Percentiles rank a stretch among this genome's conserved stretches.
Evolutionary conservation across 2,797 vertebrate species (phyloP).

Genomic region (Syncerus caffer): DNA sequence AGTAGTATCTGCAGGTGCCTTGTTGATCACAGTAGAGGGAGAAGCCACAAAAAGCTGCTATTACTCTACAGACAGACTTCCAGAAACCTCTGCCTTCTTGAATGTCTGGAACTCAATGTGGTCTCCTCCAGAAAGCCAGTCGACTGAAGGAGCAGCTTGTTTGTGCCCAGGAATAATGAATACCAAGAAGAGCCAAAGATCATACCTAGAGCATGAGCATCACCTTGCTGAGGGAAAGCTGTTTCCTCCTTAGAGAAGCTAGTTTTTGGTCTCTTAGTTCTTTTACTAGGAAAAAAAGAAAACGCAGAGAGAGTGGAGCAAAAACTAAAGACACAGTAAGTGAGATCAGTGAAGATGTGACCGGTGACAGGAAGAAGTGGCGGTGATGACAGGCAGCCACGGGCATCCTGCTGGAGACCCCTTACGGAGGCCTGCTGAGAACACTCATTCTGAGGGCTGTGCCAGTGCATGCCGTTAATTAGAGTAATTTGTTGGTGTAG

Average conservation of each 20-base stretch:
- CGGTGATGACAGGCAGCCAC: neutral
- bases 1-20: neutral
- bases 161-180: neutral
- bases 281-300: neutral
- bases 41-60: neutral
- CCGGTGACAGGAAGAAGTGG: neutral
- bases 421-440: neutral
- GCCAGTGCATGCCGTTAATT: no score
- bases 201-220: neutral
- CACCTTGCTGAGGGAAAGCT: neutral
- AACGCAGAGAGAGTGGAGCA: neutral
- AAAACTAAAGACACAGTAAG: neutral
- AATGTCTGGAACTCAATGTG: no score
- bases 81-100: neutral
- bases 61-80: neutral
- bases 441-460: neutral
- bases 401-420: neutral
- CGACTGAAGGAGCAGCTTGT: neutral
- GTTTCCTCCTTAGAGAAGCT: neutral
- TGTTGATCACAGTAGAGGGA: neutral
- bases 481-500: fast-evolving
- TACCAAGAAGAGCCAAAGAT: neutral
- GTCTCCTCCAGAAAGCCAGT: neutral
- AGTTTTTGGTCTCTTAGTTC: neutral
- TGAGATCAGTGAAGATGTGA: neutral